phyloP scores from a whole-genome alignment of 2,888 invertebrate species.

The Dascillus cervinus region DNA sequence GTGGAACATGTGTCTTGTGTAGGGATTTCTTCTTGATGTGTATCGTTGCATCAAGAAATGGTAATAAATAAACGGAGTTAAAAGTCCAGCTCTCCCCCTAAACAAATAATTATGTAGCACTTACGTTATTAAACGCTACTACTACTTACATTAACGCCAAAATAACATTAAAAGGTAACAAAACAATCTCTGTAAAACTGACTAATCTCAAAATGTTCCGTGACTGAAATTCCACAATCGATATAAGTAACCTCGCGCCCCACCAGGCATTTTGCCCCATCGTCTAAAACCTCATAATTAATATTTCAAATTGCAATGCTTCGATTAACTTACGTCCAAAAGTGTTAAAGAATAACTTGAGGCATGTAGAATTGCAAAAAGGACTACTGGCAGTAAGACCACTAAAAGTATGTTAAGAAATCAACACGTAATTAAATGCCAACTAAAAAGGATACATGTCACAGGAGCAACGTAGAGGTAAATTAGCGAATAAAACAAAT shows the following conservation, averaged over 20 bases:
- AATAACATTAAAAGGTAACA: constrained; percentile 76
- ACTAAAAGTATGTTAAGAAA: constrained; percentile 50
- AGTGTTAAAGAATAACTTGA: constrained; percentile 85
- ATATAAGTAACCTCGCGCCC: constrained; percentile 78
- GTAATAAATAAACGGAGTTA: constrained; percentile 95
- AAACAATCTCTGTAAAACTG: constrained; percentile 87
- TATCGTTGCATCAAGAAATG: constrained; percentile 91
- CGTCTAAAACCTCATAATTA: constrained; percentile 51
- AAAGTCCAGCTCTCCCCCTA: constrained; percentile 83
- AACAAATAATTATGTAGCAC: constrained; percentile 24
- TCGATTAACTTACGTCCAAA: constrained; percentile 73
- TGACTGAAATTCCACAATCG: constrained; percentile 85
- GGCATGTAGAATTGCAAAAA: constrained; percentile 89
- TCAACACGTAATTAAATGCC: background rate
- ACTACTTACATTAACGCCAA: constrained; percentile 77
- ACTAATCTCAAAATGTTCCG: constrained; percentile 83
- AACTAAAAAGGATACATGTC: constrained; percentile 69
- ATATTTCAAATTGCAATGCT: constrained; percentile 1
- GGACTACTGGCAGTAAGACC: constrained; percentile 80
- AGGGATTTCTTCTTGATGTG: constrained; percentile 90
- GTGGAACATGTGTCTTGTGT: constrained; percentile 86
- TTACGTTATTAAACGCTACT: background rate
- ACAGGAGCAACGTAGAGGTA: constrained; percentile 88
- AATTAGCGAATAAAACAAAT: constrained; percentile 89
- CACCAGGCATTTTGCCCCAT: constrained; percentile 89